Conservation (phyloP, 2,888 invertebrate genomes). For the Hirtodrosophila cameraria region DNA sequence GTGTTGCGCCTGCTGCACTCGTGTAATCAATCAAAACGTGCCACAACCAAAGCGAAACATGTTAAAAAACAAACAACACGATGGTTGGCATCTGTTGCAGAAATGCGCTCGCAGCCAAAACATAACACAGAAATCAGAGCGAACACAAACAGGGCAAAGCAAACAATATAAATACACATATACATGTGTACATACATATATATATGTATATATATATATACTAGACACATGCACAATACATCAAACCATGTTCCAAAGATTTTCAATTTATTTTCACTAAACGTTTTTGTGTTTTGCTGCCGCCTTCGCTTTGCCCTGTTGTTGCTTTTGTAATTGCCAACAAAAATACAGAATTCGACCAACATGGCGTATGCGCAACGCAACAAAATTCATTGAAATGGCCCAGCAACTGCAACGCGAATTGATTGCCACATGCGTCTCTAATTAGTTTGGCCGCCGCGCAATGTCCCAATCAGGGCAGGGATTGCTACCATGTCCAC, state of each 20-base stretch:
- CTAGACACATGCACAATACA: constrained; percentile 49
- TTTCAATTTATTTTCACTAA: constrained; percentile 78
- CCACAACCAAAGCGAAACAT: constrained; percentile 43
- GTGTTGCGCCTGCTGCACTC: constrained; percentile 55
- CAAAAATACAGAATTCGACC: constrained; percentile 42
- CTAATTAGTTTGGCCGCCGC: constrained; percentile 59
- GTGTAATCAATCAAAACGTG: constrained; percentile 80
- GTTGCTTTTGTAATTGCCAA: constrained; percentile 43
- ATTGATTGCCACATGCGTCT: constrained; percentile 73
- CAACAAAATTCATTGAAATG: constrained; percentile 59
- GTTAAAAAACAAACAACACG: constrained; percentile 39
- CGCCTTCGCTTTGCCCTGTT: constrained; percentile 26
- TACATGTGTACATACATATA: constrained; percentile 8
- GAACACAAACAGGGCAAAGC: constrained; percentile 51
- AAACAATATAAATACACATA: constrained; percentile 37
- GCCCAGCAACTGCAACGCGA: constrained; percentile 65
- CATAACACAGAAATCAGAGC: constrained; percentile 55
- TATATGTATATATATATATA: constrained; percentile 4
- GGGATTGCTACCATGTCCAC: constrained; percentile 11
- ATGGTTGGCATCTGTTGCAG: constrained; percentile 61
- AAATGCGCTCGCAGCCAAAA: constrained; percentile 42
- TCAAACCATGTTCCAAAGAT: constrained; percentile 73
- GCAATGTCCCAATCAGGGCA: neutral
- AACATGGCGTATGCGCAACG: constrained; percentile 47
- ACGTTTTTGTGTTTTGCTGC: constrained; percentile 60